Conservation (phyloP, 1,140 invertebrate genomes). For the Rhizoglyphus robini region DNA sequence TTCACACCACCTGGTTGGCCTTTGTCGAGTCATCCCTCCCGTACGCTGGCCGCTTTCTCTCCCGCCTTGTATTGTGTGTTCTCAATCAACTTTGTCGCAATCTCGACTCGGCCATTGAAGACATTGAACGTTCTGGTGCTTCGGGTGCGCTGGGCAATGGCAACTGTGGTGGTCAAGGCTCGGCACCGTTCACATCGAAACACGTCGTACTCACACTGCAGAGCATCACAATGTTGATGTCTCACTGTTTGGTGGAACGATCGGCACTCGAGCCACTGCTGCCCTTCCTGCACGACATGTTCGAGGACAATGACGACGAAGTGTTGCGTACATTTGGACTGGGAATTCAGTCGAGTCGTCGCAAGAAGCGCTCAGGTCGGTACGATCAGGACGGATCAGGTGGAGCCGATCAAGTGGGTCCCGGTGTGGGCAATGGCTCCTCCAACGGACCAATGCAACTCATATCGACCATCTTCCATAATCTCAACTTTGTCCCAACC, state of each 20-base stretch:
- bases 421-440: not conserved
- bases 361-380: not conserved
- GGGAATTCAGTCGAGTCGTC: not conserved
- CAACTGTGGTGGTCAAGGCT: not conserved
- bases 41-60: conserved; percentile 54
- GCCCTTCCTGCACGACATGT: not conserved
- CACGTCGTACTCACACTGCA: conserved; percentile 65
- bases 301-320: conserved; percentile 2
- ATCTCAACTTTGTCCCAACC: not conserved
- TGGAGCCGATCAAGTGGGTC: conserved; percentile 20
- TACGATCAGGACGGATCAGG: conserved; percentile 19
- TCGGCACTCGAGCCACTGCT: conserved; percentile 36
- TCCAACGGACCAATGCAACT: not conserved
- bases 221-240: conserved; percentile 63
- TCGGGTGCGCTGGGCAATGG: not conserved
- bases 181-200: conserved; percentile 44
- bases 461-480: not conserved
- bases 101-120: conserved; percentile 43
- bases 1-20: conserved; percentile 65
- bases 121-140: conserved; percentile 15
- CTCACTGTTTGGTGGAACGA: conserved; percentile 64
- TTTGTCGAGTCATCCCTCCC: conserved; percentile 60
- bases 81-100: conserved; percentile 70
- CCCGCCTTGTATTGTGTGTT: conserved; percentile 57
- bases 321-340: not conserved